Evolutionary conservation across 1,140 invertebrate genomes (phyloP), one percentile per base, ranked within the genome.

Genomic region (Eriocheir sinensis): DNA sequence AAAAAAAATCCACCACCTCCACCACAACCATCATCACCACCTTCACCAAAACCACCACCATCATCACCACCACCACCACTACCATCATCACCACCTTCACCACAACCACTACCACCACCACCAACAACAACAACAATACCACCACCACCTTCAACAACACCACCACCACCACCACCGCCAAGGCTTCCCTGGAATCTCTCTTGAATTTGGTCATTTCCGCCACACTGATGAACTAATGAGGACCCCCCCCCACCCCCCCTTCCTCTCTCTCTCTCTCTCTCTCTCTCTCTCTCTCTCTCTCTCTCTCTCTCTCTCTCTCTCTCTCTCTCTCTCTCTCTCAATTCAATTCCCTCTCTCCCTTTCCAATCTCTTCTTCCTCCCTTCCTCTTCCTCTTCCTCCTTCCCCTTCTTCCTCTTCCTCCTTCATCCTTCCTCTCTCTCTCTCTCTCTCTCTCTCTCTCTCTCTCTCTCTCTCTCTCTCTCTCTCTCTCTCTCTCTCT

Each of bases 151-250:
- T n/a, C 60, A 72, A 4, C 60, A 72, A 12, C 27, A n/a, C 27
- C 60, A 72, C 60, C 60, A 72, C 60, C 60, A 72, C 60, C 60
- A 72, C 27, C 60, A 72, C 21, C 60, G 8, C 21, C 21, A 27
- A 72, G 27, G 60, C 6, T 72, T n/a, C 60, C 60, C 60, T 72
- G 60, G 60, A 72, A 72, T 72, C 60, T 72, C 60, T 72, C 60
- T 8, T 72, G 60, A 72, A 72, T 72, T 72, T 72, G 6, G 60
- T 72, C 8, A 72, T 72, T 72, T 72, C 60, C 60, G 60, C 60
- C 60, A 72, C 60, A 72, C 60, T 72, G 60, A 72, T 72, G 60
- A 72, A 72, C 60, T 72, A 72, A 72, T 72, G 60, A 72, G 60
- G 21, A 6, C 60, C 8, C 60, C 60, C 27, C 27, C 6, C 27